Percentiles rank a stretch among this genome's conserved stretches.
Evolutionary conservation across 37 sponge, comb jelly and placozoan genomes (phyloP).

Genomic region (Agelas oroides): DNA sequence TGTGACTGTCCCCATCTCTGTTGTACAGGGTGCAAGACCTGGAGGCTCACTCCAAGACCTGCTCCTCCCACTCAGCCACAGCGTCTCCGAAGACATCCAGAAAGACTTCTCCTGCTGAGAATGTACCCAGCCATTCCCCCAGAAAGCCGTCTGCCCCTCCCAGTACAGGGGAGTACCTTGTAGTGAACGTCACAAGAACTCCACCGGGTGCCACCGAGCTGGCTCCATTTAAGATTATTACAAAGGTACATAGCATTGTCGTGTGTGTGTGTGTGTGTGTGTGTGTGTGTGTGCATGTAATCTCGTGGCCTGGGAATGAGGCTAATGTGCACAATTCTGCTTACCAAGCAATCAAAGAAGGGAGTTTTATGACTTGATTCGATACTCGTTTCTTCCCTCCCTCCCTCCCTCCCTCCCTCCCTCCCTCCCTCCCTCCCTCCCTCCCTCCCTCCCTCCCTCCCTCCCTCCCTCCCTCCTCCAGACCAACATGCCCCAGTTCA

Average conservation of each 20-base stretch:
- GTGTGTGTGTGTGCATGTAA: too few species aligned
- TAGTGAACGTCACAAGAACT: slow-evolving; percentile 71
- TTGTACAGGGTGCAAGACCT: slow-evolving; percentile 56
- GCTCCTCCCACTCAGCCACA: slow-evolving; percentile 9
- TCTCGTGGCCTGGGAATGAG: too few species aligned
- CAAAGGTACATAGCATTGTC: slow-evolving; percentile 63
- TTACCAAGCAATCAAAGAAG: too few species aligned
- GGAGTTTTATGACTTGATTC: neutral
- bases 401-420: neutral
- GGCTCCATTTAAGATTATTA: slow-evolving; percentile 84
- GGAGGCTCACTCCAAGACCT: slow-evolving; percentile 67
- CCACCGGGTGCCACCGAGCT: slow-evolving; percentile 65
- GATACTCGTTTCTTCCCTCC: too few species aligned
- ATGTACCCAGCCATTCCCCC: neutral
- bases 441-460: neutral
- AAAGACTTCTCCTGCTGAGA: neutral
- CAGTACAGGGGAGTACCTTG: slow-evolving; percentile 10
- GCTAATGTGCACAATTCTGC: too few species aligned
- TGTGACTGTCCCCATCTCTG: neutral
- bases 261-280: too few species aligned
- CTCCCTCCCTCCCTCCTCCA: slow-evolving; percentile 5
- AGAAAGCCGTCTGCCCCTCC: neutral
- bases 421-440: slow-evolving; percentile 3
- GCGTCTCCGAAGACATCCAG: slow-evolving; percentile 1
- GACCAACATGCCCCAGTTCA: slow-evolving; percentile 63